Evolutionary conservation across 2,113 vertebrate genomes (phyloP).

Genomic region (Bubo bubo): DNA sequence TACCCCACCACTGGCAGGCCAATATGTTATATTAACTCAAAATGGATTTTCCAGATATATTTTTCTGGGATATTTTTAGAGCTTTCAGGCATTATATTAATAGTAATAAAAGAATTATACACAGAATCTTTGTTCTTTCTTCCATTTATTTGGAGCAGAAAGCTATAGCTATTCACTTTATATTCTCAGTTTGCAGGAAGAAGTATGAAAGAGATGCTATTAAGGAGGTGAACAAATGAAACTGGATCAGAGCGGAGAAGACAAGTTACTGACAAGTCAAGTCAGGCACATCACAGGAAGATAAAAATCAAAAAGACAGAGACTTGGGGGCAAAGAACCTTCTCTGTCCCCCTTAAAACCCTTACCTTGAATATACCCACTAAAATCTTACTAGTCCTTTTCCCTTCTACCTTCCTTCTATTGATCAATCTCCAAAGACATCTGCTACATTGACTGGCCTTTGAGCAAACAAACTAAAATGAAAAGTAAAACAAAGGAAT

Average conservation of each 20-base stretch:
- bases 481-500: neutral
- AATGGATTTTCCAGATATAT: neutral
- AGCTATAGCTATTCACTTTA: neutral
- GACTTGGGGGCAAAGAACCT: neutral
- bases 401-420: neutral
- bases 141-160: neutral
- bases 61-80: neutral
- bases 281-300: neutral
- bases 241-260: neutral
- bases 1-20: neutral
- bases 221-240: neutral
- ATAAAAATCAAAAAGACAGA: conserved; percentile 21
- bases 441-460: neutral
- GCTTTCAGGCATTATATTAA: neutral
- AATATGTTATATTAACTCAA: neutral
- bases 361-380: neutral
- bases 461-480: neutral
- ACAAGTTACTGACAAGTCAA: conserved; percentile 25
- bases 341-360: neutral
- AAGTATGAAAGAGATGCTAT: neutral
- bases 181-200: neutral
- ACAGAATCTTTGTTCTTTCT: neutral
- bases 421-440: neutral
- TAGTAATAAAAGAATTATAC: neutral
- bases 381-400: neutral